Conservation (phyloP, 2,888 invertebrate species). For the Phytoseiulus persimilis region DNA sequence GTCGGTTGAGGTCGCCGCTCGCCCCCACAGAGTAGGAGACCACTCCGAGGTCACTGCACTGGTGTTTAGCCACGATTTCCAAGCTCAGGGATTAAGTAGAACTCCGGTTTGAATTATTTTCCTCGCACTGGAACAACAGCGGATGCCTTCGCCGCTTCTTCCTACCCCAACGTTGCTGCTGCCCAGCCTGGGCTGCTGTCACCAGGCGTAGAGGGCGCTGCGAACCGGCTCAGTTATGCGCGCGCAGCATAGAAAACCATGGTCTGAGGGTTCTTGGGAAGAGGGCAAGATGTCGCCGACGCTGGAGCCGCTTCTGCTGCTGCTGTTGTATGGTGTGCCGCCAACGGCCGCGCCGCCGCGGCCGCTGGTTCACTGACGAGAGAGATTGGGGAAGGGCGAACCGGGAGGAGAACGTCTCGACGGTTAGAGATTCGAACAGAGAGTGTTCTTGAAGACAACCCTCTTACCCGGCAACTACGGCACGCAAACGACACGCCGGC, state of each 20-base stretch:
- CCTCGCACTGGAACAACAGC: neutral
- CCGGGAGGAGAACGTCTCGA: neutral
- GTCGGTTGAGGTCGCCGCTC: neutral
- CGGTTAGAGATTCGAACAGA: neutral
- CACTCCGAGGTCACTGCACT: neutral
- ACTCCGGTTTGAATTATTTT: neutral
- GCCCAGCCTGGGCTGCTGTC: neutral
- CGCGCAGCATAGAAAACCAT: neutral
- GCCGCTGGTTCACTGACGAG: neutral
- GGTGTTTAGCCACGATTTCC: neutral
- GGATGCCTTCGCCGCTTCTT: conserved; percentile 5
- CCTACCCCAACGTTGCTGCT: conserved; percentile 5
- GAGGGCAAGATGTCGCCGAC: neutral
- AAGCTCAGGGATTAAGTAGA: neutral
- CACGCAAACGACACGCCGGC: neutral
- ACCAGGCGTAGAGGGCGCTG: conserved; percentile 5
- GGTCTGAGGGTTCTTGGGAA: conserved; percentile 5
- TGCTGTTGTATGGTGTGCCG: neutral
- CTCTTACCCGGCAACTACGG: neutral
- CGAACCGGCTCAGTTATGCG: conserved; percentile 5
- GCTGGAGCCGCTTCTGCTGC: neutral
- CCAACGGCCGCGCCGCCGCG: neutral
- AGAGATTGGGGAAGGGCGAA: neutral
- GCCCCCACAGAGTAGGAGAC: neutral
- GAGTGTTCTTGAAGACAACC: neutral